Evolutionary conservation across 2,113 vertebrate species (phyloP).

Genomic region (Colinus virginianus): DNA sequence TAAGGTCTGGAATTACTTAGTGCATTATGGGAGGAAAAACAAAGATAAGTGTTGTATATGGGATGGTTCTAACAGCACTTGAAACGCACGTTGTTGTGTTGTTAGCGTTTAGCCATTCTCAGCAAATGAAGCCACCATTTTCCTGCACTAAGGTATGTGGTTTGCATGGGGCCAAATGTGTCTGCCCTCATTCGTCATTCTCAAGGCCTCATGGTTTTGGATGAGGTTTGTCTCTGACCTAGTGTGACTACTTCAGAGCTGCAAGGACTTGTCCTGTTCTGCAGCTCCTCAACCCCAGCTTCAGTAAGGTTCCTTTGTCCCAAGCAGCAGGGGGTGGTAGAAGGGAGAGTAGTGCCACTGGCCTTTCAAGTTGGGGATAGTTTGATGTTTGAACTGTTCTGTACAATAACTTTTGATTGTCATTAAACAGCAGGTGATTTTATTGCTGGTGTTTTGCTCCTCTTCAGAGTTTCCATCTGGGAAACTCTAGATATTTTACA

Average conservation of each 20-base stretch:
- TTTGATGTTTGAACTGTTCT: neutral
- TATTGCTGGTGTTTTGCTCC: neutral
- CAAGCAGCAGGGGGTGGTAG: neutral
- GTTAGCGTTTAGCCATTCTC: neutral
- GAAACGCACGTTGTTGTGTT: neutral
- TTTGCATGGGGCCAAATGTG: conserved; percentile 2
- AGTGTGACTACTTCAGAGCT: neutral
- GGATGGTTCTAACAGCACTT: conserved; percentile 30
- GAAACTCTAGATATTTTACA: neutral
- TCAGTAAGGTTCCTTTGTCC: neutral
- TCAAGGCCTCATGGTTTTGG: neutral
- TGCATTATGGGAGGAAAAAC: neutral
- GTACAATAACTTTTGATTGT: neutral
- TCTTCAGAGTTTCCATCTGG: neutral
- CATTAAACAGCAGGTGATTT: conserved; percentile 39
- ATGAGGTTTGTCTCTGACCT: neutral
- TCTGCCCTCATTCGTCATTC: conserved; percentile 7
- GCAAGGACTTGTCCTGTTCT: neutral
- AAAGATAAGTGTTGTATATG: neutral
- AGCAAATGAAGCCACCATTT: conserved; percentile 15
- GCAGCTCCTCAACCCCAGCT: neutral
- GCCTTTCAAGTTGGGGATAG: conserved; percentile 8
- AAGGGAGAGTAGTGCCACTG: neutral
- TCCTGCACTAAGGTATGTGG: neutral
- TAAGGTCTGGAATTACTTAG: conserved; percentile 77